Evolutionary conservation across 1,140 invertebrate genomes (phyloP).

Genomic region (Philotrypesis tridentata): DNA sequence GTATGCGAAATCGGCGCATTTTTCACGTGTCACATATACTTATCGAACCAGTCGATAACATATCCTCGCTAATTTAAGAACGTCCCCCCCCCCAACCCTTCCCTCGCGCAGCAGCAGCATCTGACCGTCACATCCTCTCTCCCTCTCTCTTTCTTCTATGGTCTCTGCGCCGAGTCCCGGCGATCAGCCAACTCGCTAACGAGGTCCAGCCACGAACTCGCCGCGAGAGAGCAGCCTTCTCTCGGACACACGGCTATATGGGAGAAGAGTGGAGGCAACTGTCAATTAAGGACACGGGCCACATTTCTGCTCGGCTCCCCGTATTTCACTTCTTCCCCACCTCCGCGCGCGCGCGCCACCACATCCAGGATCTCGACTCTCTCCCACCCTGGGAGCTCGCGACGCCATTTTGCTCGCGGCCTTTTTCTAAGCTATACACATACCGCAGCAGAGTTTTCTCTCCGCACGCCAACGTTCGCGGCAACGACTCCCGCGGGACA

Average conservation of each 20-base stretch:
- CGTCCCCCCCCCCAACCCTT: conserved; percentile 46
- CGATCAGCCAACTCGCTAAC: conserved; percentile 64
- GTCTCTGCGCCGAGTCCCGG: no score
- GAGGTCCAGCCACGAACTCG: conserved; percentile 71
- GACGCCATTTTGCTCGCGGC: conserved; percentile 5
- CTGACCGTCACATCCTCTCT: conserved; percentile 65
- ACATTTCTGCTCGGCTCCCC: conserved; percentile 67
- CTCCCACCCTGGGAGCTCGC: background rate
- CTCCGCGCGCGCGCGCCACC: background rate
- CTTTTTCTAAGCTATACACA: background rate
- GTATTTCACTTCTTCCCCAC: conserved; percentile 49
- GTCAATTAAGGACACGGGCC: conserved; percentile 73
- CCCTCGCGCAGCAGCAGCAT: conserved; percentile 61
- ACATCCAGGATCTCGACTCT: background rate
- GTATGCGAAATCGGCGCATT: no score
- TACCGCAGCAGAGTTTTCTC: no score
- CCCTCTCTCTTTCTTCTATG: background rate
- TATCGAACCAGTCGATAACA: conserved; percentile 60
- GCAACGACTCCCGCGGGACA: no score
- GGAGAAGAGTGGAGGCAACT: conserved; percentile 56
- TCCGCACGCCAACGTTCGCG: no score
- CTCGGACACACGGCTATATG: background rate
- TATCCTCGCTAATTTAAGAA: conserved; percentile 72
- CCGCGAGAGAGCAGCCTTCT: no score
- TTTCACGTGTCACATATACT: background rate